phyloP scores from a whole-genome alignment of 2,888 invertebrate species.

The Lithophane semibrunnea region DNA sequence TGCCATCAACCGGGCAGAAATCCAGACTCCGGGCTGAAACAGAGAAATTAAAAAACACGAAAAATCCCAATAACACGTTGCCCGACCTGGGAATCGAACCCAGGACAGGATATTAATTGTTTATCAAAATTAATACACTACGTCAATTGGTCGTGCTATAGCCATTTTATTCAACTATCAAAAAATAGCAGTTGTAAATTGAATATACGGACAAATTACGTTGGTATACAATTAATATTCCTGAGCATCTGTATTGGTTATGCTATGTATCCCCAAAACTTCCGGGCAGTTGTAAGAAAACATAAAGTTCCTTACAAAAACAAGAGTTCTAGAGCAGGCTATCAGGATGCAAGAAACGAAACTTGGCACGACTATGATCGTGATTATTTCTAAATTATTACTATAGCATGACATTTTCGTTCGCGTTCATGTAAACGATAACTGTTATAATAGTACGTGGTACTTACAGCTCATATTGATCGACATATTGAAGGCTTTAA shows the following conservation, averaged over 20 bases:
- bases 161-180: not conserved
- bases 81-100: not conserved
- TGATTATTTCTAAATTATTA: slow-evolving; percentile 64
- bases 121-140: not conserved
- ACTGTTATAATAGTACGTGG: slow-evolving; percentile 58
- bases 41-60: not conserved
- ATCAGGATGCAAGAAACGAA: slow-evolving; percentile 55
- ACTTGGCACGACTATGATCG: slow-evolving; percentile 53
- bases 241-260: no score
- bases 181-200: not conserved
- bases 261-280: no score
- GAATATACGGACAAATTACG: not conserved
- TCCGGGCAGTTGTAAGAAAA: slow-evolving; percentile 19
- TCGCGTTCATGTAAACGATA: slow-evolving; percentile 52
- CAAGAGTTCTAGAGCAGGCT: slow-evolving; percentile 26
- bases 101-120: not conserved
- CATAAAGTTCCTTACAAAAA: slow-evolving; percentile 30
- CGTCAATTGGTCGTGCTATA: not conserved
- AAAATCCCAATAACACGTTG: not conserved
- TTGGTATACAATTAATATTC: not conserved
- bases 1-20: not conserved
- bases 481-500: slow-evolving; percentile 32
- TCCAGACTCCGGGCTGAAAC: not conserved
- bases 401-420: slow-evolving; percentile 46
- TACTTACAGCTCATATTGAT: slow-evolving; percentile 38